Percentiles rank a stretch among this genome's conserved stretches.
phyloP scores from a whole-genome alignment of 2,113 vertebrate species.

The Prionailurus bengalensis region DNA sequence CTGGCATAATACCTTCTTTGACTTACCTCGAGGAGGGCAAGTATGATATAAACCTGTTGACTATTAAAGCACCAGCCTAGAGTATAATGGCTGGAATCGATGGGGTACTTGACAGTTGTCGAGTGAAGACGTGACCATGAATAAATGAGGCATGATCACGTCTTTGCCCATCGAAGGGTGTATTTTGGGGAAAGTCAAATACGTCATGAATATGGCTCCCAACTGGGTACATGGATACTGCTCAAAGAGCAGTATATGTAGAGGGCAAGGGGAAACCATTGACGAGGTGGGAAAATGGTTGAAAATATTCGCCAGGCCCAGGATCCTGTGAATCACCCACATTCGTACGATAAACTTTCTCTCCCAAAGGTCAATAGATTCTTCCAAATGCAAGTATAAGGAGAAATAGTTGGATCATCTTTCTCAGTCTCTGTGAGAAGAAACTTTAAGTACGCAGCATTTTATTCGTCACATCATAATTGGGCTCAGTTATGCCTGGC shows the following conservation, averaged over 20 bases:
- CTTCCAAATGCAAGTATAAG: conserved; percentile 13
- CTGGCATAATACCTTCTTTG: not conserved
- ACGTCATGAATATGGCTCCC: not conserved
- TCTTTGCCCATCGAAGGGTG: not conserved
- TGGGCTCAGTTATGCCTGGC: not conserved
- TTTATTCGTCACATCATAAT: conserved; percentile 13
- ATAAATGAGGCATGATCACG: not conserved
- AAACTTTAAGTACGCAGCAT: not conserved
- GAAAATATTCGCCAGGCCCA: not conserved
- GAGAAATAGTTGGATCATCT: not conserved
- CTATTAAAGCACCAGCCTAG: not conserved
- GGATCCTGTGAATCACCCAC: not conserved
- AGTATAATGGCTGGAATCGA: not conserved
- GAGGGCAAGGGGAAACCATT: not conserved
- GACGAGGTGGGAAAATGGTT: not conserved
- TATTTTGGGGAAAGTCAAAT: not conserved
- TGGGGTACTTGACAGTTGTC: not conserved
- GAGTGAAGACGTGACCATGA: not conserved
- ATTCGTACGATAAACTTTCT: not conserved
- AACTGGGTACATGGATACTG: not conserved
- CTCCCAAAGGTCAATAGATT: not conserved
- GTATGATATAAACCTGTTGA: not conserved
- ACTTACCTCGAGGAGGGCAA: not conserved
- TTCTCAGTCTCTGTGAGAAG: not conserved
- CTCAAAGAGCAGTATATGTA: not conserved